These are phyloP conservation scores for Sturmia bella DNA, from an alignment of 2,888 invertebrate genomes.

Conservation along the genomic window DNA sequence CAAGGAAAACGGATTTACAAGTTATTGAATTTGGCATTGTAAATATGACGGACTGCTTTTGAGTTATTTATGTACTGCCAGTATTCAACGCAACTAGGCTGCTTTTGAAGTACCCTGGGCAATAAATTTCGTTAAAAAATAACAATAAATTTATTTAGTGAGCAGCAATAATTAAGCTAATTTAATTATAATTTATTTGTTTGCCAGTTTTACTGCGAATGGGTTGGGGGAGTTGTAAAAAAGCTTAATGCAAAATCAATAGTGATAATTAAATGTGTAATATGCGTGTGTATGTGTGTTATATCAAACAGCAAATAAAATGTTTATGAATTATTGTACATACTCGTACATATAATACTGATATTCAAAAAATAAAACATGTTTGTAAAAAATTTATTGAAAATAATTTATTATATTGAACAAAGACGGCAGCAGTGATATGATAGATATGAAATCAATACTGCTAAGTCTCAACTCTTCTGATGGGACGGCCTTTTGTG, in stretches of 20 bases:
- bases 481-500: too few species aligned
- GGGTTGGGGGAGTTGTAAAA: constrained; percentile 47
- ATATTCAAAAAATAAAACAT: too few species aligned
- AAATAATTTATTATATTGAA: too few species aligned
- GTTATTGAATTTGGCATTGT: constrained; percentile 3
- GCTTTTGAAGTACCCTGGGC: constrained; percentile 15
- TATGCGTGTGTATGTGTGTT: too few species aligned
- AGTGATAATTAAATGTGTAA: constrained; percentile 46
- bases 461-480: too few species aligned
- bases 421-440: too few species aligned
- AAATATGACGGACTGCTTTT: background rate
- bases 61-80: background rate
- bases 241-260: constrained; percentile 8
- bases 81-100: background rate
- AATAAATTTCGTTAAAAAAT: constrained; percentile 48
- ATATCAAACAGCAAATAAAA: too few species aligned
- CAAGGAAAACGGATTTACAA: background rate
- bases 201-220: constrained; percentile 1
- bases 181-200: constrained; percentile 73
- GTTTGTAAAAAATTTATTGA: too few species aligned
- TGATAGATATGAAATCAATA: too few species aligned
- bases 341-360: too few species aligned
- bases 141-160: constrained; percentile 20
- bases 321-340: too few species aligned
- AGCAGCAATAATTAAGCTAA: constrained; percentile 51